Percentiles rank a stretch among this genome's conserved stretches.
These are phyloP conservation scores for Musca domestica DNA, from an alignment of 1,140 invertebrate species.

Conservation along the genomic window DNA sequence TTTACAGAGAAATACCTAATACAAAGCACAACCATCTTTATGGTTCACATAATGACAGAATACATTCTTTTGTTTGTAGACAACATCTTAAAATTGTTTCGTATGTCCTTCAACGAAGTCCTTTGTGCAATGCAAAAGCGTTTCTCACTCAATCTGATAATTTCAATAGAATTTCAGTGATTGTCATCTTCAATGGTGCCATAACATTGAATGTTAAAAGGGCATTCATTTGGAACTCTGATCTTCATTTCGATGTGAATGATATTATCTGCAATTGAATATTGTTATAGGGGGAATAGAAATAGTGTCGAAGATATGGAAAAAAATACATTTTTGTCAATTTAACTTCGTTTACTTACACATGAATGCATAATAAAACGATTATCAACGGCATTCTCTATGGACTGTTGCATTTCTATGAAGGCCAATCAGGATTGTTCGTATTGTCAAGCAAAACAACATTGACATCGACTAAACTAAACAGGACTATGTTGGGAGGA, in stretches of 20 bases:
- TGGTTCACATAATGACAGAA: too few species aligned
- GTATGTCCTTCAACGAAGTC: too few species aligned
- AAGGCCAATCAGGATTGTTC: too few species aligned
- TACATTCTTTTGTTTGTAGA: neutral
- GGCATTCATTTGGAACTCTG: too few species aligned
- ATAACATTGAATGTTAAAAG: neutral
- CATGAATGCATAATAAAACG: constrained; percentile 21
- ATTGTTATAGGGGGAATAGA: too few species aligned
- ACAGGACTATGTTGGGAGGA: too few species aligned
- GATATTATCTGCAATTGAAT: too few species aligned
- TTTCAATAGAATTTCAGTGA: neutral
- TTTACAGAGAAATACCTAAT: neutral
- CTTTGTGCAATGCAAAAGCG: neutral
- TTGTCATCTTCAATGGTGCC: neutral
- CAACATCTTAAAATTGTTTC: neutral
- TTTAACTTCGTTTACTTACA: neutral
- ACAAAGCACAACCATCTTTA: neutral
- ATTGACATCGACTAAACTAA: too few species aligned
- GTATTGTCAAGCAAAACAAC: too few species aligned
- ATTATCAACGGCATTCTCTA: constrained; percentile 12
- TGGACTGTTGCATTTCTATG: neutral
- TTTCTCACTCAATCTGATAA: constrained; percentile 8
- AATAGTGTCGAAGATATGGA: too few species aligned
- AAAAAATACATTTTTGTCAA: too few species aligned
- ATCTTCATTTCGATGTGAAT: too few species aligned